phyloP scores from a whole-genome alignment of 1,140 invertebrate genomes.

The Bilobella aurantiaca region DNA sequence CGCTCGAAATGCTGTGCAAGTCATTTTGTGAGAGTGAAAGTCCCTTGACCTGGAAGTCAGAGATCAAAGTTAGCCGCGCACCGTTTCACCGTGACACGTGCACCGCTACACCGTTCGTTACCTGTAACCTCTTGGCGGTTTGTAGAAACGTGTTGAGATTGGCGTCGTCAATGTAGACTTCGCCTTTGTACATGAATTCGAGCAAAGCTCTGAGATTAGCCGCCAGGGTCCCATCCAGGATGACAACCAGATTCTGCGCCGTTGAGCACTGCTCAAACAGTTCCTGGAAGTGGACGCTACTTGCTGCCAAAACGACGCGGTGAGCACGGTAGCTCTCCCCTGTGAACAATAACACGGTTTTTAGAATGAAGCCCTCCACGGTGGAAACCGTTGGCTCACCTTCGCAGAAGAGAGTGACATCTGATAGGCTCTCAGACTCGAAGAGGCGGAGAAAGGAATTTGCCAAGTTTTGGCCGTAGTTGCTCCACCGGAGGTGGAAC shows the following conservation, averaged over 20 bases:
- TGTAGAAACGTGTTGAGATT: slow-evolving; percentile 78
- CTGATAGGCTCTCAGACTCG: slow-evolving; percentile 72
- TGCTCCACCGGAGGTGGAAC: slow-evolving; percentile 35
- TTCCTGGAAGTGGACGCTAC: slow-evolving; percentile 86
- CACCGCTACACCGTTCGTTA: slow-evolving; percentile 38
- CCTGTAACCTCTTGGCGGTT: slow-evolving; percentile 77
- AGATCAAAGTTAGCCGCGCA: slow-evolving; percentile 4
- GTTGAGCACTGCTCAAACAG: slow-evolving; percentile 78
- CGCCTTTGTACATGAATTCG: slow-evolving; percentile 88
- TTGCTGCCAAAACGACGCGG: slow-evolving; percentile 79
- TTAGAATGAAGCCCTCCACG: not conserved
- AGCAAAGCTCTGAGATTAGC: slow-evolving; percentile 78
- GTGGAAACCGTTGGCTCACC: slow-evolving; percentile 47
- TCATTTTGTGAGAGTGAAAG: slow-evolving; percentile 49
- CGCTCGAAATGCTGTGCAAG: slow-evolving; percentile 34
- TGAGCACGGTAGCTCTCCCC: slow-evolving; percentile 83
- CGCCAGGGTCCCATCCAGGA: slow-evolving; percentile 73
- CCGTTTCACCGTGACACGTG: not conserved
- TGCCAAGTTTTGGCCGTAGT: slow-evolving; percentile 35
- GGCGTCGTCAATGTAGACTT: slow-evolving; percentile 80
- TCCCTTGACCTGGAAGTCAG: slow-evolving; percentile 55
- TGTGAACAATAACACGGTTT: slow-evolving; percentile 42
- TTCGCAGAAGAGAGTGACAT: slow-evolving; percentile 81
- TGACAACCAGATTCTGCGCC: slow-evolving; percentile 67
- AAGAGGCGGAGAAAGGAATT: slow-evolving; percentile 34